These are phyloP conservation scores for Cephus cinctus DNA, from an alignment of 1,140 invertebrate genomes.

Conservation along the genomic window DNA sequence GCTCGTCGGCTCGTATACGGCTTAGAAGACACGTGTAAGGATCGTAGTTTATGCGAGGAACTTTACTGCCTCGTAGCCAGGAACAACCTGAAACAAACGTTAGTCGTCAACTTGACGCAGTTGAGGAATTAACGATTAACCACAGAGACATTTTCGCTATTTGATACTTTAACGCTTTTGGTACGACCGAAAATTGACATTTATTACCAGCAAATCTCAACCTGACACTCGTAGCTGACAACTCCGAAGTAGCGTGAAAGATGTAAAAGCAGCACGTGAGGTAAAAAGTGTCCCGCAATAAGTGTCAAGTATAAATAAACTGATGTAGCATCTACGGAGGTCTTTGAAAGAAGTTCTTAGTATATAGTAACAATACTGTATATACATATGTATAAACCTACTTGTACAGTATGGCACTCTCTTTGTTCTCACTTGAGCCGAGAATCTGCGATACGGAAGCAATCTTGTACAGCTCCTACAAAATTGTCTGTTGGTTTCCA, in stretches of 20 bases:
- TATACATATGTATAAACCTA: slow-evolving; percentile 24
- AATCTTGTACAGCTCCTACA: slow-evolving; percentile 36
- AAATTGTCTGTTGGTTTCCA: slow-evolving; percentile 20
- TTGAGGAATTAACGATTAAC: slow-evolving; percentile 10
- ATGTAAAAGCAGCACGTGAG: too few species aligned
- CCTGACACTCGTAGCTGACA: too few species aligned
- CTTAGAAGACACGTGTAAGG: slow-evolving; percentile 63
- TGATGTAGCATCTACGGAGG: too few species aligned
- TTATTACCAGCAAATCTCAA: too few species aligned
- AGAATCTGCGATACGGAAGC: slow-evolving; percentile 29
- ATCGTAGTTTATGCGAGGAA: slow-evolving; percentile 40
- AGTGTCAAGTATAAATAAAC: too few species aligned
- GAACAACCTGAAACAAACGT: slow-evolving; percentile 31
- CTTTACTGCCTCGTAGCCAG: slow-evolving; percentile 33
- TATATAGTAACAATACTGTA: too few species aligned
- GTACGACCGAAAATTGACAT: too few species aligned
- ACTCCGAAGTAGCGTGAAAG: too few species aligned
- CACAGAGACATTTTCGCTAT: too few species aligned
- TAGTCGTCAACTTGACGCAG: neutral
- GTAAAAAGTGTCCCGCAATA: too few species aligned
- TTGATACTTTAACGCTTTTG: too few species aligned
- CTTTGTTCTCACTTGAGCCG: slow-evolving; percentile 33
- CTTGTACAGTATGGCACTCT: slow-evolving; percentile 36
- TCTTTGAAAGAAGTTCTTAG: too few species aligned
- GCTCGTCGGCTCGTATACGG: slow-evolving; percentile 62